Conservation (phyloP, 2,113 vertebrate genomes). For the Psittacula cyanocephala region DNA sequence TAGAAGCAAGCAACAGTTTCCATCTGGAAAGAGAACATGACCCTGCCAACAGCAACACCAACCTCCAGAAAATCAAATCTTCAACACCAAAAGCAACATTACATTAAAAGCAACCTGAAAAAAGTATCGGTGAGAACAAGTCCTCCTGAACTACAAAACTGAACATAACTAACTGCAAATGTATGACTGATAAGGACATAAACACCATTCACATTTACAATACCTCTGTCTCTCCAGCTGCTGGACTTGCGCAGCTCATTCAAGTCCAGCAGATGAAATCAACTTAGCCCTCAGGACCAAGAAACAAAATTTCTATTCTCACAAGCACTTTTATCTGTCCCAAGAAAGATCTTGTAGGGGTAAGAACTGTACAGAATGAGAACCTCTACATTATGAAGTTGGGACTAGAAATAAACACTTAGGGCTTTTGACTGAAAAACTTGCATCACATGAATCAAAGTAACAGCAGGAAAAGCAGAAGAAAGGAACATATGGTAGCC, state of each 20-base stretch:
- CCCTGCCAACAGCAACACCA: neutral
- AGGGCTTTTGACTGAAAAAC: neutral
- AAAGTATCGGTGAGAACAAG: neutral
- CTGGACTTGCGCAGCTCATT: neutral
- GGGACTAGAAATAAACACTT: neutral
- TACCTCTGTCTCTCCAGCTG: neutral
- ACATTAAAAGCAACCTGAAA: neutral
- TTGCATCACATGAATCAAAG: neutral
- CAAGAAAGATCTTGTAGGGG: neutral
- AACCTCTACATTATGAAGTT: rapidly evolving
- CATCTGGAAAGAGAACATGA: neutral
- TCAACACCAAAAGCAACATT: neutral
- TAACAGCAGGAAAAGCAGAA: neutral
- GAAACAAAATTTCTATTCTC: neutral
- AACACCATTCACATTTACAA: neutral
- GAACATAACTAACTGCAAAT: neutral
- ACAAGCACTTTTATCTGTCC: neutral
- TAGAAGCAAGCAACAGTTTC: neutral
- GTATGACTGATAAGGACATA: neutral
- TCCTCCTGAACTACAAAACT: neutral
- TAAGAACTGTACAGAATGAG: neutral
- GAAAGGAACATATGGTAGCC: neutral
- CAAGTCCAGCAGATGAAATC: neutral
- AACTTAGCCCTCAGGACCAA: neutral
- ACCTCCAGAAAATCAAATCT: neutral